Percentiles rank a stretch among this genome's conserved stretches.
Conservation (phyloP, 2,797 vertebrate genomes). For the Chlorospingus flavigularis region DNA sequence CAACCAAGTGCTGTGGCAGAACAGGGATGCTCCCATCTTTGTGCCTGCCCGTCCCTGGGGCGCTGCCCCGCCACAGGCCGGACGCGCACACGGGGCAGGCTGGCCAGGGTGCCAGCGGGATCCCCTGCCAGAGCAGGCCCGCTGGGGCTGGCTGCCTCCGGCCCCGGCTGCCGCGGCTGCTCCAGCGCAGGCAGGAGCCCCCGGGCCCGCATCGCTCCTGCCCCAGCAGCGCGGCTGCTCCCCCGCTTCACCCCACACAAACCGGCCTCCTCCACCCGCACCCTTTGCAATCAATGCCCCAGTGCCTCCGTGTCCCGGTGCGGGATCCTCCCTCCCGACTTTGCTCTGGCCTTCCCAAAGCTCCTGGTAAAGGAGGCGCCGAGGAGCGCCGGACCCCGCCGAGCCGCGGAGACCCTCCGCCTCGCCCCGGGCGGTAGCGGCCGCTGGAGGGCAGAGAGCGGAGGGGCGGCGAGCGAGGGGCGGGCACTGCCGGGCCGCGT, state of each 20-base stretch:
- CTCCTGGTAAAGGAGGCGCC: no score
- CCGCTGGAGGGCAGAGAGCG: conserved; percentile 20
- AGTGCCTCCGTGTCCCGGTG: fast-evolving
- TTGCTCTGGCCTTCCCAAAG: background rate
- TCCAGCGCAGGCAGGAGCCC: background rate
- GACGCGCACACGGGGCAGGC: fast-evolving
- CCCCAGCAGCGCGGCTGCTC: background rate
- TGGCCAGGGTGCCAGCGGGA: fast-evolving
- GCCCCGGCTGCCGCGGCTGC: background rate
- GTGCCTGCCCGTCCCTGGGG: fast-evolving
- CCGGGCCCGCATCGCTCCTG: background rate
- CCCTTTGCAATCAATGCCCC: no score
- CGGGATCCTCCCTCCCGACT: background rate
- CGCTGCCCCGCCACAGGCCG: background rate
- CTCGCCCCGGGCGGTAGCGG: fast-evolving
- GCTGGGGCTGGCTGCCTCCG: background rate
- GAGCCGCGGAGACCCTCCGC: fast-evolving
- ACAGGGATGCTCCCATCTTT: fast-evolving
- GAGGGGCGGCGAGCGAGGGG: background rate
- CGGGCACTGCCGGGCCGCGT: background rate
- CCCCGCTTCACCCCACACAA: background rate
- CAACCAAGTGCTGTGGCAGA: background rate
- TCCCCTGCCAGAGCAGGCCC: fast-evolving
- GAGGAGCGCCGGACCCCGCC: fast-evolving
- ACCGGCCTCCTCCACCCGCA: background rate